Percentiles rank a stretch among this genome's conserved stretches.
phyloP scores from a whole-genome alignment of 1,140 invertebrate species.

The Brachionus calyciflorus region DNA sequence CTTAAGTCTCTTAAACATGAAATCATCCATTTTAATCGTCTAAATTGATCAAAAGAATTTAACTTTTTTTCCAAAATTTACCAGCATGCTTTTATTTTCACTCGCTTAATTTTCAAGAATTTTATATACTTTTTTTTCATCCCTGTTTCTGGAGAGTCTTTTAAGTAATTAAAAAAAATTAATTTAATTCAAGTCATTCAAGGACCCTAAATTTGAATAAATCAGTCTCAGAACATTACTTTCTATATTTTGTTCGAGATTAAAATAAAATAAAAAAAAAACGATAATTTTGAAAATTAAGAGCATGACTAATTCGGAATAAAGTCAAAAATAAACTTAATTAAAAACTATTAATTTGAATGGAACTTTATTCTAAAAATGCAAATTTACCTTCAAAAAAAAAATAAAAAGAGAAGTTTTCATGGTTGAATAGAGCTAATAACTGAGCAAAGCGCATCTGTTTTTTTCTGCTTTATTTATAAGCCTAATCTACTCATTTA shows the following conservation, averaged over 20 bases:
- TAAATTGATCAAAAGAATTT: not conserved
- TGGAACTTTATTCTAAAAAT: not conserved
- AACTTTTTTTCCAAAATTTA: not conserved
- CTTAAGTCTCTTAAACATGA: not conserved
- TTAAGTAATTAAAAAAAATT: not conserved
- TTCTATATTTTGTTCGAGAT: not conserved
- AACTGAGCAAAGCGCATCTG: not conserved
- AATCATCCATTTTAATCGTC: conserved; percentile 12
- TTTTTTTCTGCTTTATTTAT: not conserved
- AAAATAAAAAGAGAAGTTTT: no score
- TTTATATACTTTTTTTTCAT: not conserved
- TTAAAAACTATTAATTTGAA: not conserved
- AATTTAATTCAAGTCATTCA: not conserved
- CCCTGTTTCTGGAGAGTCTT: not conserved
- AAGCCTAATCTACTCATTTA: not conserved
- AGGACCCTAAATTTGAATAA: not conserved
- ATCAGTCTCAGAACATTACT: not conserved
- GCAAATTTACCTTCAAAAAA: not conserved
- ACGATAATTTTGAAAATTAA: no score
- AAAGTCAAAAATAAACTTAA: conserved; percentile 24
- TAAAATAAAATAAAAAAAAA: not conserved
- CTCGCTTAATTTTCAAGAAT: not conserved
- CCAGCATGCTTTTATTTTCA: not conserved
- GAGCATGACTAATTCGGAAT: conserved; percentile 20
- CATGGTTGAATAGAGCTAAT: no score